Evolutionary conservation across 2,888 invertebrate species (phyloP).

Genomic region (Scaptomyza parva): DNA sequence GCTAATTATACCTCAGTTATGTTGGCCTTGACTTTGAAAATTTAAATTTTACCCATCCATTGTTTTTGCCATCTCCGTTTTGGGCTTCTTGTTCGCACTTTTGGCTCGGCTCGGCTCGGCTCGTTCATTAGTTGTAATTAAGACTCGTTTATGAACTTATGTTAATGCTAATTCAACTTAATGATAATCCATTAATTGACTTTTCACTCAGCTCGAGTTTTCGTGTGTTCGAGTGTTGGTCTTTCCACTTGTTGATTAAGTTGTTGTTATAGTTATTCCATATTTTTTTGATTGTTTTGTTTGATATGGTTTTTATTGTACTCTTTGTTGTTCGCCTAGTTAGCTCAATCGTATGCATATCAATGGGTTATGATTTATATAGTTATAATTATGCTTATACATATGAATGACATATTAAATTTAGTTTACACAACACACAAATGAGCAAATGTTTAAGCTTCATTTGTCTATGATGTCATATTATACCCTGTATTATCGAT

Average conservation of each 20-base stretch:
- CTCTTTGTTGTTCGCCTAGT: slow-evolving; percentile 3
- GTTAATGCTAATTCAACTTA: slow-evolving; percentile 39
- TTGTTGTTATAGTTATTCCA: slow-evolving; percentile 22
- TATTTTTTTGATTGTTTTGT: slow-evolving; percentile 1
- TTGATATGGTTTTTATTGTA: background rate
- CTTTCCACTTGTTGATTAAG: background rate
- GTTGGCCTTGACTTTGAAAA: slow-evolving; percentile 68
- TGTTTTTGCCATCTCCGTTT: slow-evolving; percentile 27
- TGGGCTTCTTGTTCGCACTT: slow-evolving; percentile 29
- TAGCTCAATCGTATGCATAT: slow-evolving; percentile 2
- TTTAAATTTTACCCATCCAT: slow-evolving; percentile 35
- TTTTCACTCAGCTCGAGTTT: slow-evolving; percentile 39
- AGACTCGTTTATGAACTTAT: slow-evolving; percentile 32
- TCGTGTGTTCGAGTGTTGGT: background rate
- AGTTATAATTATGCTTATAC: slow-evolving; percentile 16
- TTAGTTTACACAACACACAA: slow-evolving; percentile 13
- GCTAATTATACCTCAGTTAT: slow-evolving; percentile 40
- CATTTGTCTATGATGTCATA: slow-evolving; percentile 33
- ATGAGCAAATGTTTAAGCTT: background rate
- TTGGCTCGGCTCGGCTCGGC: slow-evolving; percentile 24
- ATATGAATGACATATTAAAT: slow-evolving; percentile 1
- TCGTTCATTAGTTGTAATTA: slow-evolving; percentile 50
- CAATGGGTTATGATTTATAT: slow-evolving; percentile 30
- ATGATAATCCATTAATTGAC: slow-evolving; percentile 39
- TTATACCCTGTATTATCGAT: background rate